A percentile compares a stretch with the other conserved stretches of the same genome.
Conservation (phyloP, 2,113 vertebrate genomes). For the Cinclus cinclus region DNA sequence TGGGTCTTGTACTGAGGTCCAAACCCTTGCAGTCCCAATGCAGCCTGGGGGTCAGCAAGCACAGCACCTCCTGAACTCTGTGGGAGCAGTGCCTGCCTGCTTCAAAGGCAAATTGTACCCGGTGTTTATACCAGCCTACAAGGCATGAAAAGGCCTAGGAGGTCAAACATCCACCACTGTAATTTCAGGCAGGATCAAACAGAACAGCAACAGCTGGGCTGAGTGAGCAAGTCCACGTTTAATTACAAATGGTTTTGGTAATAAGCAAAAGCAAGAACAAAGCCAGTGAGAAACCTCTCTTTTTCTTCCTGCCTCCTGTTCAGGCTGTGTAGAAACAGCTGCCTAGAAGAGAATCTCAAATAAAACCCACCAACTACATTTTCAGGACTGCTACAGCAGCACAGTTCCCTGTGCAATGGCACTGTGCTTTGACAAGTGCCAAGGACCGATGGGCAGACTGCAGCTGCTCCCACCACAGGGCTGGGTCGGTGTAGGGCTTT, state of each 20-base stretch:
- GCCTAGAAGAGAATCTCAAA: neutral
- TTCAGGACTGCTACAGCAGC: neutral
- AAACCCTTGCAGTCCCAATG: neutral
- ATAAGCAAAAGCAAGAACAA: constrained; percentile 38
- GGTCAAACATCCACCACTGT: constrained; percentile 36
- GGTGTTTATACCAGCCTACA: neutral
- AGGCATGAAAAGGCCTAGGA: constrained; percentile 29
- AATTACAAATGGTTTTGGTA: constrained; percentile 29
- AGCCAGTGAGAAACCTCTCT: constrained; percentile 11
- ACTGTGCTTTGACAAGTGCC: rapidly evolving
- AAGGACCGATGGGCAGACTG: rapidly evolving
- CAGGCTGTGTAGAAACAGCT: neutral
- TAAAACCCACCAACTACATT: neutral
- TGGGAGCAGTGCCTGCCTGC: neutral
- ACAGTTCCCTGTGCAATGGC: neutral
- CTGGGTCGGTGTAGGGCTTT: neutral
- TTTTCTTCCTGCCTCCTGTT: constrained; percentile 3
- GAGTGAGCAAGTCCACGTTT: constrained; percentile 19
- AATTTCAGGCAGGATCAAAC: constrained; percentile 57
- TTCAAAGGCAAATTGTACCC: constrained; percentile 9
- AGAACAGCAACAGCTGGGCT: constrained; percentile 33
- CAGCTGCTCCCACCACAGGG: rapidly evolving
- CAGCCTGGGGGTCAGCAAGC: rapidly evolving
- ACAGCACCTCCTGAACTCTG: neutral
- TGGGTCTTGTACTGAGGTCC: neutral